Percentiles rank a stretch among this genome's conserved stretches.
phyloP scores from a whole-genome alignment of 2,113 vertebrate genomes.

The Delphinus delphis region DNA sequence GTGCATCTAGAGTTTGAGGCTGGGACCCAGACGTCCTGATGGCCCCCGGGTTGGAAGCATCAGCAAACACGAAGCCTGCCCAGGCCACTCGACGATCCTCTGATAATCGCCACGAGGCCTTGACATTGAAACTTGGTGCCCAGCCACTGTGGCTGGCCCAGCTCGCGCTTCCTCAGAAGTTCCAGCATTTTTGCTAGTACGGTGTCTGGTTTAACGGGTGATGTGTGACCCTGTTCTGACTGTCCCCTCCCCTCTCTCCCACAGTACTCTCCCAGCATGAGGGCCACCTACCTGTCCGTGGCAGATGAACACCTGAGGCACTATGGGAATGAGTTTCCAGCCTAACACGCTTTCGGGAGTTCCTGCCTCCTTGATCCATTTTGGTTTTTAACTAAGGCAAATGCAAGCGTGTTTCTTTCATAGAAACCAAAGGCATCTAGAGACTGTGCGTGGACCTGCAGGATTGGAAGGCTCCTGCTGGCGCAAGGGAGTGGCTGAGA shows the following conservation, averaged over 20 bases:
- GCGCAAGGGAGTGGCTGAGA: accelerated
- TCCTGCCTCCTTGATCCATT: neutral
- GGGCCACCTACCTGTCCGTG: slow-evolving; percentile 95
- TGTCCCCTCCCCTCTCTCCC: slow-evolving; percentile 36
- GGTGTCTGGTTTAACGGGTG: accelerated
- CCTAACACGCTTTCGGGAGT: slow-evolving; percentile 68
- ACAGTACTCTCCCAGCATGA: slow-evolving; percentile 97
- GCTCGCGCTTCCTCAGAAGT: neutral
- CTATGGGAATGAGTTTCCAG: slow-evolving; percentile 89
- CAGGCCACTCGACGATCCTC: accelerated
- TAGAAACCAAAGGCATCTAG: slow-evolving; percentile 63
- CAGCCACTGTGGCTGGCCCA: accelerated
- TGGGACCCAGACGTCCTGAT: neutral
- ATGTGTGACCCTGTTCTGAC: neutral
- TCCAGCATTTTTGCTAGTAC: accelerated
- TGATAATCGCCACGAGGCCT: too few relatives aligned
- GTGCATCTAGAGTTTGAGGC: neutral
- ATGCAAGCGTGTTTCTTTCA: neutral
- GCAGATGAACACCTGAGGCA: slow-evolving; percentile 90
- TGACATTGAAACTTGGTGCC: neutral
- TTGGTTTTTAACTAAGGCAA: neutral
- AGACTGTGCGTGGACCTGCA: accelerated
- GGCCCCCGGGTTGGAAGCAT: too few relatives aligned
- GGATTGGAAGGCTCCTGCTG: neutral
- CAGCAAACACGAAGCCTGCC: neutral